phyloP scores from a whole-genome alignment of 2,113 vertebrate species.

The Sander lucioperca region DNA sequence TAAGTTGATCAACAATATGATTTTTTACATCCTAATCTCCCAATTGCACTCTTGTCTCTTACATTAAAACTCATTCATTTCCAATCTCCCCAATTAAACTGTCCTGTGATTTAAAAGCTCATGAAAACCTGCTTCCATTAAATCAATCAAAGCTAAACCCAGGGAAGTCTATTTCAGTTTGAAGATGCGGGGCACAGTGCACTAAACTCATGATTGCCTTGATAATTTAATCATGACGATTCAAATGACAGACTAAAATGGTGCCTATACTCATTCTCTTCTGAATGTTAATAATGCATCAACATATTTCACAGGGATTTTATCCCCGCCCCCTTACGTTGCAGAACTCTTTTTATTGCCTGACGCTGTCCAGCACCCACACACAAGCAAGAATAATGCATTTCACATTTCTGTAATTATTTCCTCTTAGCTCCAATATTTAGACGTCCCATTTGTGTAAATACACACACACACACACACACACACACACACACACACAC shows the following conservation, averaged over 20 bases:
- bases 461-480: not conserved
- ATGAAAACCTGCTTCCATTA: slow-evolving; percentile 1
- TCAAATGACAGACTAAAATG: slow-evolving; percentile 30
- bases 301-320: slow-evolving; percentile 45
- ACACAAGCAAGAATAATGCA: slow-evolving; percentile 39
- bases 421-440: slow-evolving; percentile 36
- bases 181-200: slow-evolving; percentile 9
- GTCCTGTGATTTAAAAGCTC: slow-evolving; percentile 4
- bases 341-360: slow-evolving; percentile 26
- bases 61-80: slow-evolving; percentile 9
- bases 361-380: slow-evolving; percentile 8
- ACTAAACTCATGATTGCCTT: slow-evolving; percentile 33
- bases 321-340: slow-evolving; percentile 1
- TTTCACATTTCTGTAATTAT: slow-evolving; percentile 47
- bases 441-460: slow-evolving; percentile 2
- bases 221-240: slow-evolving; percentile 52
- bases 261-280: slow-evolving; percentile 24
- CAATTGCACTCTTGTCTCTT: not conserved
- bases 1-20: not conserved
- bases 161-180: slow-evolving; percentile 10
- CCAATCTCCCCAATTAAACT: not conserved
- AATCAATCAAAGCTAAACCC: slow-evolving; percentile 29
- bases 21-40: slow-evolving; percentile 6
- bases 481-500: too few relatives aligned
- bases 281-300: slow-evolving; percentile 56